Evolutionary conservation across 1,140 invertebrate genomes (phyloP).

Genomic region (Drosophila parabipectinata): DNA sequence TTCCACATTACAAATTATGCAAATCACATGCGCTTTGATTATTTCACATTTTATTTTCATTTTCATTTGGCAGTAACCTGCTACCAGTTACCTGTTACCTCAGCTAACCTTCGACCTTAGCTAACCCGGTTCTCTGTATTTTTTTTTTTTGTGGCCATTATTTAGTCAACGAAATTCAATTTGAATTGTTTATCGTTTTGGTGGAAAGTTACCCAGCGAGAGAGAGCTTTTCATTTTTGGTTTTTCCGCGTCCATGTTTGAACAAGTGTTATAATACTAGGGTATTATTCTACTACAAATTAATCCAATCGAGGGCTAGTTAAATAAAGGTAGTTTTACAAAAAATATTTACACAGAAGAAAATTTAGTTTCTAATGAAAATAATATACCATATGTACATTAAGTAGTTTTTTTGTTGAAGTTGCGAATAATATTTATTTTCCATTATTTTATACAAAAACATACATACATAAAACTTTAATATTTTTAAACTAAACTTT

Average conservation of each 20-base stretch:
- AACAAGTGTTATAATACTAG: neutral
- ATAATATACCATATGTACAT: too few species aligned
- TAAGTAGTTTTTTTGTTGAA: too few species aligned
- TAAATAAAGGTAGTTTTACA: too few species aligned
- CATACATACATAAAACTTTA: too few species aligned
- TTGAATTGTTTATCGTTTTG: slow-evolving; percentile 34
- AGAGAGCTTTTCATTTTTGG: neutral
- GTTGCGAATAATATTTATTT: too few species aligned
- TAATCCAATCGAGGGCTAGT: too few species aligned
- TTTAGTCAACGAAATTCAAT: slow-evolving; percentile 39
- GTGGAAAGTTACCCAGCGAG: neutral
- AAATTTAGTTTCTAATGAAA: too few species aligned
- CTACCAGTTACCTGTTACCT: neutral
- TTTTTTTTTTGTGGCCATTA: slow-evolving; percentile 21
- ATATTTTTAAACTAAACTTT: too few species aligned
- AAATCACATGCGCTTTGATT: slow-evolving; percentile 75
- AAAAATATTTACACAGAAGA: too few species aligned
- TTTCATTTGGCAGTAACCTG: slow-evolving; percentile 10
- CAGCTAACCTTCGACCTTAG: slow-evolving; percentile 17
- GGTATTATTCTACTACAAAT: neutral
- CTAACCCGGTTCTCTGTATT: neutral
- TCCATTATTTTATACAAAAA: too few species aligned
- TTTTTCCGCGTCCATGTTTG: neutral
- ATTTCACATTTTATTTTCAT: slow-evolving; percentile 70
- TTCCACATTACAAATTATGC: slow-evolving; percentile 76